Base-by-base conservation (phyloP, 2,113 vertebrate species). In the Pelmatolapia mariae region DNA sequence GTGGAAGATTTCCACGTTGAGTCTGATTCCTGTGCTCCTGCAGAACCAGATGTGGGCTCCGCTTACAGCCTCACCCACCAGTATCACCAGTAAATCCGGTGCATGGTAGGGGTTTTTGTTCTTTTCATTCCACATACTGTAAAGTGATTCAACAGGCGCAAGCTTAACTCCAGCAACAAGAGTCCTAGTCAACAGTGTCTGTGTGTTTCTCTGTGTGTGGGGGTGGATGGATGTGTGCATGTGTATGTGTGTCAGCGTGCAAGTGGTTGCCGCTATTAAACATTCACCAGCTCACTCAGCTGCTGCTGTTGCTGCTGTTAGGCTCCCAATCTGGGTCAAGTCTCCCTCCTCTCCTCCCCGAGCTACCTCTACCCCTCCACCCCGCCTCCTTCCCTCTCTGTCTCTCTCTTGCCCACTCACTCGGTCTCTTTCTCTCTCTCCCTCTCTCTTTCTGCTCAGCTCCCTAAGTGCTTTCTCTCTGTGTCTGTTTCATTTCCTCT, bases 281-380 rank as follows among this genome's bases (percentile, higher is more conserved):
- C 93, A 96, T 95, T 96, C 95, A 96, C 94, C 90, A 89, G 92
- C 94, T 96, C 94, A 94, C 94, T 96, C 95, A 90, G 91, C 94
- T 92, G 93, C 95, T 94, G 93, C 90, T 92, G 90, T 52, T 78
- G 73, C 79, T 91, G 87, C 90, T 91, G 92, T 94, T 94, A 85
- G 93, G 90, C 94, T 94, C 90, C 90, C 95, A 95, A 96, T 96
- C 94, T 96, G 94, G 94, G 95, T 96, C 95, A 96, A 94, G 94
- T 95, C 95, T 95, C 92, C 86, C 92, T 95, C 88, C 91, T 94
- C 92, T 95, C 87, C 92, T 94, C 94, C 94, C 94, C 83, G 81
- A 94, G 90, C 95, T 94, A 87, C 92, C 91, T 93, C 93, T 66
- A 90, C 92, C 92, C 91, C 90, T 94, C 92, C 89, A 89, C 81